A percentile compares a stretch with the other conserved stretches of the same genome.
These are phyloP conservation scores for Poecilus cupreus DNA, from an alignment of 2,888 invertebrate genomes.

Conservation along the genomic window DNA sequence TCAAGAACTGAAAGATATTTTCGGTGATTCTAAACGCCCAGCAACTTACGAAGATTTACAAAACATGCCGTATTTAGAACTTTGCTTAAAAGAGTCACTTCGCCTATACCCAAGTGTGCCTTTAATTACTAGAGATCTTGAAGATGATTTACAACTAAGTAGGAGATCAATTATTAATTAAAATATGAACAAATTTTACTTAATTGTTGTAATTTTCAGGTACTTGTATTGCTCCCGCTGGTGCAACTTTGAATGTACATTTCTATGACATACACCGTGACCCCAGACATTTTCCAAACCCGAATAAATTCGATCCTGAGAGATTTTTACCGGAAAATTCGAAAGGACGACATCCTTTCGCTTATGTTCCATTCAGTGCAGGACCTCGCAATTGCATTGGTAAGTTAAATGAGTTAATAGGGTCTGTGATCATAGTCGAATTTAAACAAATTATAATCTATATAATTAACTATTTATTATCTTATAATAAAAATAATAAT, in stretches of 20 bases:
- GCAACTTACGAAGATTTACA: conserved; percentile 76
- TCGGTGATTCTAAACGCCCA: conserved; percentile 72
- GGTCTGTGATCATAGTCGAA: too few species aligned
- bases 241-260: conserved; percentile 74
- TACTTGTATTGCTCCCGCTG: conserved; percentile 72
- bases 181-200: neutral
- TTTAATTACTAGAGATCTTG: conserved; percentile 76
- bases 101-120: conserved; percentile 81
- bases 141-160: conserved; percentile 71
- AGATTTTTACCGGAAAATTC: conserved; percentile 76
- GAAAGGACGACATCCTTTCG: conserved; percentile 19
- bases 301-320: conserved; percentile 81
- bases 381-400: conserved; percentile 6
- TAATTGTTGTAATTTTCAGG: neutral
- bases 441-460: too few species aligned
- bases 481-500: too few species aligned
- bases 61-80: conserved; percentile 79
- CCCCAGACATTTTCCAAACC: conserved; percentile 78
- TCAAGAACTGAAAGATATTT: conserved; percentile 72
- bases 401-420: too few species aligned
- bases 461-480: too few species aligned
- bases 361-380: conserved; percentile 22
- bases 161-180: neutral
- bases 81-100: conserved; percentile 80
- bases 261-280: conserved; percentile 81